phyloP scores from a whole-genome alignment of 2,113 vertebrate species.

The Plecturocebus donacophilus region DNA sequence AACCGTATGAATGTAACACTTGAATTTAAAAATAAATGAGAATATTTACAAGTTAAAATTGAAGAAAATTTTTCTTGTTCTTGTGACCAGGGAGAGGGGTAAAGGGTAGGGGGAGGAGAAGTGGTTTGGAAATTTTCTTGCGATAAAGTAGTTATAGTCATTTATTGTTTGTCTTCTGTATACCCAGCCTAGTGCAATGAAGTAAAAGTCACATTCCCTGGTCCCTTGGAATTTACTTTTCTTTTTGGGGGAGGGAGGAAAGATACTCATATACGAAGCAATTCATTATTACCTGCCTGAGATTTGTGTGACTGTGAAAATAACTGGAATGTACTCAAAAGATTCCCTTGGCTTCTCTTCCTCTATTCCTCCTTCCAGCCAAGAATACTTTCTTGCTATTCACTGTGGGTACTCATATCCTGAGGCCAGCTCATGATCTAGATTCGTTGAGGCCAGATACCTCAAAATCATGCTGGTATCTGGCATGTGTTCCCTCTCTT shows the following conservation, averaged over 20 bases:
- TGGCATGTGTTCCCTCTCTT: background rate
- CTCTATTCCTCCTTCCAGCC: background rate
- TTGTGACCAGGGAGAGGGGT: background rate
- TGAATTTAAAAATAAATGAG: background rate
- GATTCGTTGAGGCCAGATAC: background rate
- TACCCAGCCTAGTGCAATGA: background rate
- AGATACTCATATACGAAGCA: background rate
- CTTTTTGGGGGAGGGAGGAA: background rate
- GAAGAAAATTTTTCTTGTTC: background rate
- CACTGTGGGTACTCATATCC: background rate
- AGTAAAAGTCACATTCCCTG: background rate
- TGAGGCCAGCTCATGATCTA: background rate
- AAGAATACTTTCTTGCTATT: background rate
- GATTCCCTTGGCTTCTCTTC: background rate
- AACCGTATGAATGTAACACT: background rate
- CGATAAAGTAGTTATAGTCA: background rate
- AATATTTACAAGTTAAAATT: conserved; percentile 19
- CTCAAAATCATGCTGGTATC: background rate
- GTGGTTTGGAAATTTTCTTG: background rate
- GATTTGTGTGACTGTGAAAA: background rate
- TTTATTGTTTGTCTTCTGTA: background rate
- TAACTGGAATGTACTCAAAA: background rate
- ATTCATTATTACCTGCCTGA: background rate
- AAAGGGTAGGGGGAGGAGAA: background rate
- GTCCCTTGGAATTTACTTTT: background rate